Evolutionary conservation across 2,113 vertebrate species (phyloP).

Genomic region (Hylia prasina): DNA sequence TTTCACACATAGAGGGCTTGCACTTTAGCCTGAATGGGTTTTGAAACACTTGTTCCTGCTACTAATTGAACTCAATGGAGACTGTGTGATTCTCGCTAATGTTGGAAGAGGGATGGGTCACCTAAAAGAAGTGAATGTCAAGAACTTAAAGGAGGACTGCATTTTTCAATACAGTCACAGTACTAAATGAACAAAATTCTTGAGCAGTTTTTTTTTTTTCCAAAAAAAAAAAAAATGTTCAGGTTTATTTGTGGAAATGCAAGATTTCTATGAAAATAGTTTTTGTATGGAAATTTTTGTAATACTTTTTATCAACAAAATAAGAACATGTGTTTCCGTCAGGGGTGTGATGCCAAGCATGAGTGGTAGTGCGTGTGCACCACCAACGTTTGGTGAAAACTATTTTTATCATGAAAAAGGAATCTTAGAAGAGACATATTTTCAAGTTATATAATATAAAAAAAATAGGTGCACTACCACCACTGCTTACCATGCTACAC

Average conservation of each 20-base stretch:
- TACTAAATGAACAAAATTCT: slow-evolving; percentile 79
- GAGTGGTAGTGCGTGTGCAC: slow-evolving; percentile 82
- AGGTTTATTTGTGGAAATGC: slow-evolving; percentile 97
- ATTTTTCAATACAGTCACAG: slow-evolving; percentile 77
- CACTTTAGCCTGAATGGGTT: slow-evolving; percentile 51
- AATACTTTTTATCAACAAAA: slow-evolving; percentile 98
- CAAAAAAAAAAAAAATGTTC: slow-evolving; percentile 77
- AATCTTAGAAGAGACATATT: slow-evolving; percentile 95
- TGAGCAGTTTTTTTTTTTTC: slow-evolving; percentile 81
- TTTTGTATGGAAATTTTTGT: slow-evolving; percentile 99
- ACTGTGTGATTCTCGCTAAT: slow-evolving; percentile 64
- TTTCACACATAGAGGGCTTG: slow-evolving; percentile 42
- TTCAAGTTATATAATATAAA: slow-evolving; percentile 89
- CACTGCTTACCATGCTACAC: slow-evolving; percentile 84
- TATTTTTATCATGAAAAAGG: slow-evolving; percentile 98
- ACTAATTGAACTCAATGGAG: slow-evolving; percentile 62
- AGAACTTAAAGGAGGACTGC: slow-evolving; percentile 76
- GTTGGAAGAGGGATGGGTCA: slow-evolving; percentile 57
- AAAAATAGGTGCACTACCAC: slow-evolving; percentile 81
- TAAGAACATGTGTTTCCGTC: slow-evolving; percentile 76
- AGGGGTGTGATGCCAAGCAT: slow-evolving; percentile 82
- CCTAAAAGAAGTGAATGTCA: slow-evolving; percentile 52
- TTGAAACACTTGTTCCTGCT: slow-evolving; percentile 59
- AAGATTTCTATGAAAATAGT: slow-evolving; percentile 97
- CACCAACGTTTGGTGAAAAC: slow-evolving; percentile 89